phyloP scores from a whole-genome alignment of 2,797 vertebrate species.

The Picus viridis region DNA sequence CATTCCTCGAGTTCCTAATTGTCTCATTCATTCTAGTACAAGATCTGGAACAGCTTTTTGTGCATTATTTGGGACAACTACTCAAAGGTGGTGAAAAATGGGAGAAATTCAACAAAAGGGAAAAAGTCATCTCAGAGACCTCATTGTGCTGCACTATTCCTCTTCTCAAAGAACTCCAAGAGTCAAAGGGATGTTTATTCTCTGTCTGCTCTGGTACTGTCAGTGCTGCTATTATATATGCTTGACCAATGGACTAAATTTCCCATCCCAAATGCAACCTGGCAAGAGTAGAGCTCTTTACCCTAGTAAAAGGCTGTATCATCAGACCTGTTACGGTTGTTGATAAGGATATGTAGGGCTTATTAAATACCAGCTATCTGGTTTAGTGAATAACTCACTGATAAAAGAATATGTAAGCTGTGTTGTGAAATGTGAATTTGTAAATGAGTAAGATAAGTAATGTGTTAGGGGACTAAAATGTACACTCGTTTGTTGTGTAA shows the following conservation, averaged over 20 bases:
- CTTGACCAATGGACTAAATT: neutral
- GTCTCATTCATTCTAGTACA: neutral
- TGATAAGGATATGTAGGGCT: neutral
- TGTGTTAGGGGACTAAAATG: constrained; percentile 34
- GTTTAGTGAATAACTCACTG: neutral
- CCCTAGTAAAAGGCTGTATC: neutral
- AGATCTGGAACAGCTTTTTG: neutral
- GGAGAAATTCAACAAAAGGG: neutral
- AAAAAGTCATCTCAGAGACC: neutral
- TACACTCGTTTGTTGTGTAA: constrained; percentile 32
- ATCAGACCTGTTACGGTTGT: neutral
- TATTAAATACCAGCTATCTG: neutral
- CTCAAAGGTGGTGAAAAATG: neutral
- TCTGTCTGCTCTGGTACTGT: neutral
- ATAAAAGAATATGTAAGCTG: neutral
- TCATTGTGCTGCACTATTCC: neutral
- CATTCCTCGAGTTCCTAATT: constrained; percentile 45
- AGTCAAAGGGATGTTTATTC: neutral
- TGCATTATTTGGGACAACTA: neutral
- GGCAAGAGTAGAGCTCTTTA: neutral
- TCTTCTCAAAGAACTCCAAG: neutral
- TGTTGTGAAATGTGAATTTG: constrained; percentile 31
- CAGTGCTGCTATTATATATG: neutral
- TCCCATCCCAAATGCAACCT: neutral
- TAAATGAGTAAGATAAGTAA: constrained; percentile 16